Evolutionary conservation across 2,888 invertebrate species (phyloP), one percentile per base, ranked within the genome.

Genomic region (Heliconius erato): DNA sequence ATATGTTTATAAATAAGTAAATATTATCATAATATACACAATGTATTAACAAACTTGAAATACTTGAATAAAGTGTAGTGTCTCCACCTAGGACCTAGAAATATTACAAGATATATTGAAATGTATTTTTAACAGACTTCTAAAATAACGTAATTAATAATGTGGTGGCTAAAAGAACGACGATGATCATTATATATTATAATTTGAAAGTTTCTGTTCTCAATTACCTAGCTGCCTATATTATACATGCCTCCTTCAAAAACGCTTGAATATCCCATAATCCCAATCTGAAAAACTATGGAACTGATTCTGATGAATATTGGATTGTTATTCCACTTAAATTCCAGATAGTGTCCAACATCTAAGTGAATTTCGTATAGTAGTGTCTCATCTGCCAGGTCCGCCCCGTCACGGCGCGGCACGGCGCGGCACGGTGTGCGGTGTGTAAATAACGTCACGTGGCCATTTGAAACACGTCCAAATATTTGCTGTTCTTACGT

Each of bases 371-470:
- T 68, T 23, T 76, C 59, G 59, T 26, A 69, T 68, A 68, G 59
- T 23, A 23, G 28, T 23, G 40, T 49, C 69, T 81, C n/a, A 26
- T 78, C 77, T 71, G 71, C 28, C 77, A 78, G 77, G 12, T 44
- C 16, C 28, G 40, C 40, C 32, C 32, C 32, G 32, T 5, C 40
- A 40, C 19, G 54, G 54, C 54, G 19, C n/a, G n/a, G n/a, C n/a
- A n/a, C n/a, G n/a, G n/a, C n/a, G n/a, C n/a, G 6, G 54, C 19
- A 54, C 63, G 63, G 12, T n/a, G 40, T 4, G 26, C 68, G 69
- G 74, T 68, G 35, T 80, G 85, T 81, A 83, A 85, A 86, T 86
- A 85, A 82, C 79, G 80, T 84, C 86, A 86, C 86, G 86, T 86
- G 87, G 82, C 79, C 77, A 79, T 54, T 82, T 84, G 86, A 84